Evolutionary conservation across 1,140 invertebrate species (phyloP), one percentile per base, ranked within the genome.

Genomic region (Nymphalis io): DNA sequence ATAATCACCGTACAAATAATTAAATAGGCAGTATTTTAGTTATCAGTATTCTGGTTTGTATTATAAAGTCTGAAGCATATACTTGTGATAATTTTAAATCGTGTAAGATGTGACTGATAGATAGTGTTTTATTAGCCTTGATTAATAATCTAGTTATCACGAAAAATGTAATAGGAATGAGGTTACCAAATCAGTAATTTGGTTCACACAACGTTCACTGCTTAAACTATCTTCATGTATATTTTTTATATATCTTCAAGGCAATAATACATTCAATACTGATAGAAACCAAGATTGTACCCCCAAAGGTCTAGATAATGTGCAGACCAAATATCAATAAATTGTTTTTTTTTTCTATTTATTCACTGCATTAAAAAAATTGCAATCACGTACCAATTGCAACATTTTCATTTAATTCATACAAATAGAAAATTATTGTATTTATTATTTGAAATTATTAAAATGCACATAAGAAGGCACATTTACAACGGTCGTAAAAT

Each of bases 1-100:
- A 68, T 55, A 65, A 65, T 66, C 64, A 59, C 40, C 58, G 39
- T 44, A 57, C 60, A 61, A 62, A 69, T 58, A 62, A 57, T 51
- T 61, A 38, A 58, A 62, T 33, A 62, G 15, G 21, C 33, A 39
- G 42, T 62, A 62, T 57, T 18, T 69, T 46, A 61, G 39, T 42
- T 69, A 62, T 64, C 64, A 66, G 64, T 15, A 38, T n/a, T 4
- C 12, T 20, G 46, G 46, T 51, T 20, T 55, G 21, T 27, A 55
- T 55, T 23, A 16, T 58, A 16, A 58, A 58, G 21, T 33, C 23
- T 58, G 23, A 27, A 23, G 53, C 53, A 18, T n/a, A 58, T 15
- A 38, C 55, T n/a, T n/a, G 57, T 59, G 21, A 40, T 59, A 39
- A 55, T 15, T 27, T 55, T 27, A 11, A 55, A 23, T 27, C 51